A percentile compares a stretch with the other conserved stretches of the same genome.
These are phyloP conservation scores for Austrolebias charrua DNA, from an alignment of 2,797 vertebrate genomes.

Conservation along the genomic window DNA sequence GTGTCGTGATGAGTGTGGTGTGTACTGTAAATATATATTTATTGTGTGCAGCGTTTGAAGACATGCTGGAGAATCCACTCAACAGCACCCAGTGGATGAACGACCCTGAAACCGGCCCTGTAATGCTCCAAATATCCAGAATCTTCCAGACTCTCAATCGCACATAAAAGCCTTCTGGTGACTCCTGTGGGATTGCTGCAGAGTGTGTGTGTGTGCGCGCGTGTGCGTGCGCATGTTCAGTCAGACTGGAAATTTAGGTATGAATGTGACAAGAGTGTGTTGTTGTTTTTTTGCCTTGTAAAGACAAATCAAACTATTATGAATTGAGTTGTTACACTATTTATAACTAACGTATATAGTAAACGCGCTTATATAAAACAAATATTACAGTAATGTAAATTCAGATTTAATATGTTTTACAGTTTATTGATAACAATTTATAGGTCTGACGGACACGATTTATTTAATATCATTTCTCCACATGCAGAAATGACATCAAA, in stretches of 20 bases:
- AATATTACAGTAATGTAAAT: constrained; percentile 67
- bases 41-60: constrained; percentile 88
- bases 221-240: constrained; percentile 30
- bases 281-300: constrained; percentile 50
- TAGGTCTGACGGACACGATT: constrained; percentile 70
- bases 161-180: constrained; percentile 82
- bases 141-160: constrained; percentile 99
- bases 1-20: constrained; percentile 11
- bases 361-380: constrained; percentile 73
- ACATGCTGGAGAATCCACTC: constrained; percentile 98
- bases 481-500: constrained; percentile 68
- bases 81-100: constrained; percentile 99
- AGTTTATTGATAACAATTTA: constrained; percentile 72
- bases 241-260: not conserved
- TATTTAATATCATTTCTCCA: constrained; percentile 79
- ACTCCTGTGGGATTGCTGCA: constrained; percentile 62
- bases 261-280: constrained; percentile 51
- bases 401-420: constrained; percentile 71
- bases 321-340: constrained; percentile 75
- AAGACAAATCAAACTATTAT: constrained; percentile 63
- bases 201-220: constrained; percentile 41
- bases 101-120: constrained; percentile 94
- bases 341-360: constrained; percentile 77
- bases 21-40: not conserved
- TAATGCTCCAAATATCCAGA: constrained; percentile 99